Evolutionary conservation across 2,113 vertebrate species (phyloP), one percentile per base, ranked within the genome.

Genomic region (Edolisoma coerulescens): DNA sequence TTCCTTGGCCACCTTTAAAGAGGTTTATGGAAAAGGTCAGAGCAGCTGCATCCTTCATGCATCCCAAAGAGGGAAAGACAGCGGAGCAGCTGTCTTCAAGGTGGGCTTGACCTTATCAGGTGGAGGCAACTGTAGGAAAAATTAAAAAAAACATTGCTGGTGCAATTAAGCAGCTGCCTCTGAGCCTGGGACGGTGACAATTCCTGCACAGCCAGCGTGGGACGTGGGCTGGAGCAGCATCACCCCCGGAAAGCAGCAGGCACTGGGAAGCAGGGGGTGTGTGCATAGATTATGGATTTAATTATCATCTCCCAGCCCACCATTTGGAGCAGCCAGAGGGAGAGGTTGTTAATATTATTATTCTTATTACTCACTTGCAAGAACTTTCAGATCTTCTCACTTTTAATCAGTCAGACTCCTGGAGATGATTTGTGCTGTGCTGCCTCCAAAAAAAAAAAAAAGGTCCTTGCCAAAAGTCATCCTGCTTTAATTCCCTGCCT

Each of bases 31-130:
- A 63, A 95, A 94, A 96, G 95, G 93, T 94, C 93, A 95, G 64
- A 84, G 92, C 76, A 57, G 85, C 56, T 77, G 61, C 14, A 16
- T 76, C 93, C 70, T 79, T 37, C 2, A n/a, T 42, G 71, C 33
- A 44, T 64, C 71, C 88, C 67, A 56, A n/a, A 70, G 64, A 91
- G 70, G 84, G 76, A 42, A 76, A 88, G 87, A 57, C 69, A 96
- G 87, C 39, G 0, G 20, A 93, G 95, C 90, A 70, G 75, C 82
- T 92, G 88, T 94, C 94, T 95, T 93, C 93, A 84, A 96, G 93
- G 95, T 95, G 92, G 64, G 33, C 87, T 78, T 78, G 93, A 95
- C 96, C 95, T 92, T 95, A 84, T 95, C 91, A 87, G 49, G 32
- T 10, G 75, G 24, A 95, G 64, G 77, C 35, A 44, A 68, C n/a